These are phyloP conservation scores for Misgurnus anguillicaudatus DNA, from an alignment of 2,113 vertebrate species.

Conservation along the genomic window DNA sequence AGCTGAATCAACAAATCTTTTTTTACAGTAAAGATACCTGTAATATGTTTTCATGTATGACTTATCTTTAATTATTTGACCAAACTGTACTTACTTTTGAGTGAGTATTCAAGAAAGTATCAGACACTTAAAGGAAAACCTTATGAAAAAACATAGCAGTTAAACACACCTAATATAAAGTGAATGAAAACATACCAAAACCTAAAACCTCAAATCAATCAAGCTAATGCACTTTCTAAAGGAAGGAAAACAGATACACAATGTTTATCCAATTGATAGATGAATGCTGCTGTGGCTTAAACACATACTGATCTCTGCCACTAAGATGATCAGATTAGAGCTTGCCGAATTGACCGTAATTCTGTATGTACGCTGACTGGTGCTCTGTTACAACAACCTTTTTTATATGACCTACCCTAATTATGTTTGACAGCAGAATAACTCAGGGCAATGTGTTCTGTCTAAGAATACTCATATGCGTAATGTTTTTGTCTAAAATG, in stretches of 20 bases:
- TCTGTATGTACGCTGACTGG: background rate
- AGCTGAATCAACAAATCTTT: no score
- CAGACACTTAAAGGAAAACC: no score
- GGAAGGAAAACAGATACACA: background rate
- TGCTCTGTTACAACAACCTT: conserved; percentile 7
- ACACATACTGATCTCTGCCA: conserved; percentile 9
- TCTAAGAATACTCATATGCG: background rate
- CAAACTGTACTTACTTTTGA: no score
- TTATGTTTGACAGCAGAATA: background rate
- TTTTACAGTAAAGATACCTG: no score
- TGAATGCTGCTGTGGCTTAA: conserved; percentile 17
- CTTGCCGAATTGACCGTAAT: background rate
- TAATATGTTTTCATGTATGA: no score
- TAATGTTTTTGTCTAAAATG: background rate
- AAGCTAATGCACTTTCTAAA: background rate
- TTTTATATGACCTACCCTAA: background rate
- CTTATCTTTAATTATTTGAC: no score
- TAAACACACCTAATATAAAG: no score
- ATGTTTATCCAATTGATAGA: conserved; percentile 43
- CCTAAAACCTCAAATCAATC: conserved; percentile 10
- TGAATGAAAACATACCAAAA: no score
- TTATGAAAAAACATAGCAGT: no score
- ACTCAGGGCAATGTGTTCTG: background rate
- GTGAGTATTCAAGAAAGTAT: no score
- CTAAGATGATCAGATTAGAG: conserved; percentile 44